phyloP scores from a whole-genome alignment of 1,140 invertebrate species.

The Spodoptera litura region DNA sequence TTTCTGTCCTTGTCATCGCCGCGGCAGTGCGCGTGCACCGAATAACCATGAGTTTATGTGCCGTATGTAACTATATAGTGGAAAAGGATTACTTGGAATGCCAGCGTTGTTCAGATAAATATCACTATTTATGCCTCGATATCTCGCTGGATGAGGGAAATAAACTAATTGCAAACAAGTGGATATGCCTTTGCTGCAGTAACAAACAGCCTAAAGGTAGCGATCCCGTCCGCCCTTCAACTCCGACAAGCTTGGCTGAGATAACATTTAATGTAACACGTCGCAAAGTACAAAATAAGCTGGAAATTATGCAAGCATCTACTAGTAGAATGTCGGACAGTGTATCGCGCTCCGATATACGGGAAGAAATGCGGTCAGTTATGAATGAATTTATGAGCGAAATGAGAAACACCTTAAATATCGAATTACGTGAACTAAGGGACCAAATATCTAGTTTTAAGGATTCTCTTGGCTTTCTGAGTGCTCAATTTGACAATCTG shows the following conservation, averaged over 20 bases:
- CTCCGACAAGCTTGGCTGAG: not conserved
- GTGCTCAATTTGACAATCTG: too few relatives aligned
- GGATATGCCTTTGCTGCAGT: not conserved
- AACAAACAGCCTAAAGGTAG: not conserved
- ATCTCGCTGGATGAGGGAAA: not conserved
- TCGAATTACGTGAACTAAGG: too few relatives aligned
- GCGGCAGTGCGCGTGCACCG: not conserved
- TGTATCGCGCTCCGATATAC: too few relatives aligned
- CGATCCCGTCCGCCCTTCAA: not conserved
- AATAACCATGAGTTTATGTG: not conserved
- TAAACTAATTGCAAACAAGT: not conserved
- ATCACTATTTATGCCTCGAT: not conserved
- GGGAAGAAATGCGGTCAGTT: too few relatives aligned
- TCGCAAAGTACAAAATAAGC: too few relatives aligned
- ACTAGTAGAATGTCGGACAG: too few relatives aligned
- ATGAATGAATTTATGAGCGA: too few relatives aligned
- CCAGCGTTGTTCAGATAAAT: not conserved
- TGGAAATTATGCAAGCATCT: too few relatives aligned
- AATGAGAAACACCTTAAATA: too few relatives aligned
- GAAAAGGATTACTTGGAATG: conserved; percentile 1
- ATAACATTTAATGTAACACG: too few relatives aligned
- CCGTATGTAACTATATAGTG: not conserved
- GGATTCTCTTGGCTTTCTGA: too few relatives aligned
- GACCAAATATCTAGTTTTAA: too few relatives aligned
- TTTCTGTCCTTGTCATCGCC: conserved; percentile 8